These are phyloP conservation scores for Melanerpes aurifrons DNA, from an alignment of 2,113 vertebrate species.

Conservation along the genomic window DNA sequence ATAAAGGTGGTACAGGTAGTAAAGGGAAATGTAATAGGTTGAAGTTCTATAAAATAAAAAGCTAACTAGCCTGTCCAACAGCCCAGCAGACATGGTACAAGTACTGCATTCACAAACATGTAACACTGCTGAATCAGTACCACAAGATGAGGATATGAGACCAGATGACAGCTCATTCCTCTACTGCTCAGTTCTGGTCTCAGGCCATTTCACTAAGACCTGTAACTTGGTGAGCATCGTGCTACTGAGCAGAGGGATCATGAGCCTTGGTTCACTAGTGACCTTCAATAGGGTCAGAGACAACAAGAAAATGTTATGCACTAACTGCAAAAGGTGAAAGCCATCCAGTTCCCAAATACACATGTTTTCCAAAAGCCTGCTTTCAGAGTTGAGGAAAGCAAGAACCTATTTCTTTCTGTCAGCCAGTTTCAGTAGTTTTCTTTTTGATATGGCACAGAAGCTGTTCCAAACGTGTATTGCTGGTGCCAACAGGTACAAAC, in stretches of 20 bases:
- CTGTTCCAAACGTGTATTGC: neutral
- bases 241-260: neutral
- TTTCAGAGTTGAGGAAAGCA: neutral
- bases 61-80: neutral
- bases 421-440: neutral
- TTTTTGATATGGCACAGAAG: neutral
- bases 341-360: neutral
- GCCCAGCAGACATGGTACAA: neutral
- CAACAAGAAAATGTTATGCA: neutral
- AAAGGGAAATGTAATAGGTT: neutral
- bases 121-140: neutral
- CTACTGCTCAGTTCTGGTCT: neutral
- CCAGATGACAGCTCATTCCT: neutral
- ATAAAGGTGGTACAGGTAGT: rapidly evolving
- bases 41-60: neutral
- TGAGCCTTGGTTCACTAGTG: neutral
- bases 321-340: neutral
- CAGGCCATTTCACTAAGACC: neutral
- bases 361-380: neutral
- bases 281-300: neutral
- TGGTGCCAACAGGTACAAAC: neutral
- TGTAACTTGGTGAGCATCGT: neutral
- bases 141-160: neutral
- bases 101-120: neutral
- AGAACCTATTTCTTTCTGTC: neutral